These are phyloP conservation scores for Xiphorhynchus erythropygius DNA, from an alignment of 2,797 vertebrate genomes.

Conservation along the genomic window DNA sequence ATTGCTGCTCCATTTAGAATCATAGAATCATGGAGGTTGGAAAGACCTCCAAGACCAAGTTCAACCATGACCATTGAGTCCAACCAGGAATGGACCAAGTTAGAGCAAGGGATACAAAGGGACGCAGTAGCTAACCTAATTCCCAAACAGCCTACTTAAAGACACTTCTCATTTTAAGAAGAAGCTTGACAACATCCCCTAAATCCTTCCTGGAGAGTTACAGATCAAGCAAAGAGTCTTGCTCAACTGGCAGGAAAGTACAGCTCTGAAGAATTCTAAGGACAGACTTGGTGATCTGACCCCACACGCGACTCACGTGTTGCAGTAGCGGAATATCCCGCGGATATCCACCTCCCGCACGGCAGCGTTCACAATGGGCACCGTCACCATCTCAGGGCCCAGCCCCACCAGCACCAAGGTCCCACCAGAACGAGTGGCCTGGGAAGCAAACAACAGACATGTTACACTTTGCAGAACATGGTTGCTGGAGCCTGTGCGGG, in stretches of 20 bases:
- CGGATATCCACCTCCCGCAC: conserved; percentile 92
- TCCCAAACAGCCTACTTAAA: not conserved
- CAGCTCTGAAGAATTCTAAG: not conserved
- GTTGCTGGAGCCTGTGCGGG: not conserved
- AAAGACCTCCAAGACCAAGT: not conserved
- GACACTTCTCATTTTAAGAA: not conserved
- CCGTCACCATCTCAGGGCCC: conserved; percentile 81
- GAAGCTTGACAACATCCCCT: not conserved
- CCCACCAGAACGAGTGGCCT: conserved; percentile 91
- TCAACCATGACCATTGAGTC: not conserved
- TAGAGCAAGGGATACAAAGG: not conserved
- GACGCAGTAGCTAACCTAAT: not conserved
- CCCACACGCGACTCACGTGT: conserved; percentile 83
- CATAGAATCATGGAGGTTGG: not conserved
- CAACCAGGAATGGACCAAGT: not conserved
- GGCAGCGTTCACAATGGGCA: conserved; percentile 87
- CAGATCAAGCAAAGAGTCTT: not conserved
- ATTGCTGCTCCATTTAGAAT: not conserved
- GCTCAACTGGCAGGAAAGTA: not conserved
- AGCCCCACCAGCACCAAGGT: conserved; percentile 90
- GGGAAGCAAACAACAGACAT: not conserved
- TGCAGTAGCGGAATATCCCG: conserved; percentile 95
- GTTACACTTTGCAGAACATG: not conserved
- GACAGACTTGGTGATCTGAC: not conserved
- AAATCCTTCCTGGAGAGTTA: not conserved